phyloP scores from a whole-genome alignment of 2,113 vertebrate species.

The Halichoerus grypus region DNA sequence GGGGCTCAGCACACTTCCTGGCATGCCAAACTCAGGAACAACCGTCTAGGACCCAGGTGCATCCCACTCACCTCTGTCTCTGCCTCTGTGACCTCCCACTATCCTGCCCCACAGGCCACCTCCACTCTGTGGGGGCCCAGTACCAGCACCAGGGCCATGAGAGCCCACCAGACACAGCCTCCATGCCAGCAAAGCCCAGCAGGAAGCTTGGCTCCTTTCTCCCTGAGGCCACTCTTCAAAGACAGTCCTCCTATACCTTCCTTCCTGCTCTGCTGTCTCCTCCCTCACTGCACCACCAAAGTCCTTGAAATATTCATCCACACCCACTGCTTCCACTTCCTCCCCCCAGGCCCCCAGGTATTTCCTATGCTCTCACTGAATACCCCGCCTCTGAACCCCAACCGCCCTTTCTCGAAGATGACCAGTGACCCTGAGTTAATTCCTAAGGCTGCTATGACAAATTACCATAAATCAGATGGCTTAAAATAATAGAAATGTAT shows the following conservation, averaged over 20 bases:
- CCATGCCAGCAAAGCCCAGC: neutral
- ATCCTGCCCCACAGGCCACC: neutral
- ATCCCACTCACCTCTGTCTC: neutral
- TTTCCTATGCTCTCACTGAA: neutral
- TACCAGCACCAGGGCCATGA: neutral
- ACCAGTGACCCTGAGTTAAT: too few relatives aligned
- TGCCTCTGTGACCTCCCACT: neutral
- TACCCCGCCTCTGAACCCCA: fast-evolving
- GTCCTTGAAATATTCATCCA: neutral
- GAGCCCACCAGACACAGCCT: neutral
- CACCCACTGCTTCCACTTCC: neutral
- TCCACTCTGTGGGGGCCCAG: neutral
- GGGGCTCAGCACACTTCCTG: neutral
- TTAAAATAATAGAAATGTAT: neutral
- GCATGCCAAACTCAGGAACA: neutral
- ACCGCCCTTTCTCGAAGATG: neutral
- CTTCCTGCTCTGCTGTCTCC: neutral
- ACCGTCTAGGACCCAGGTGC: fast-evolving
- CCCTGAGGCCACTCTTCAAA: neutral
- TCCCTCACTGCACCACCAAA: neutral
- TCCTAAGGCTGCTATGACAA: neutral
- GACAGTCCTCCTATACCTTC: neutral
- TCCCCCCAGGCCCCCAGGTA: too few relatives aligned
- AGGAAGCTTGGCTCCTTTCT: neutral
- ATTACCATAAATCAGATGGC: neutral